Evolutionary conservation across 2,797 vertebrate species (phyloP), one percentile per base, ranked within the genome.

Genomic region (Cuculus canorus): DNA sequence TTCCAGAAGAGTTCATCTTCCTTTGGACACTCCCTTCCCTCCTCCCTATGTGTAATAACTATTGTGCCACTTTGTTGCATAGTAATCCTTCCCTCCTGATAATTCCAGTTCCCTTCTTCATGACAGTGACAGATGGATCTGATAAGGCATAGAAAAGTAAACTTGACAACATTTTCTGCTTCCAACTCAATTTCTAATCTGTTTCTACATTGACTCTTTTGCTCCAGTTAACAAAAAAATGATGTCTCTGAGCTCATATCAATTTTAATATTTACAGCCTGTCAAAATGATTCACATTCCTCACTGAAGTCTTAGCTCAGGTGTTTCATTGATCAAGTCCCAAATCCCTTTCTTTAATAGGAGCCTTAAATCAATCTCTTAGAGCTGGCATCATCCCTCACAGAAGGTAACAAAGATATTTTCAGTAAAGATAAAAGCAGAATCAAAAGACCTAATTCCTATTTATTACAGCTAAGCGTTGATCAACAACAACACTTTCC

Each of bases 241-340:
- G 35, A 60, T 84, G 66, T 86, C 33, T 82, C 93, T 68, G 47
- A 86, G 66, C 48, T 95, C 70, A 10, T 90, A 95, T 91, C 91
- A 94, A 71, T 97, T 96, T 94, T 90, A 93, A 86, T 96, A 93
- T 94, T 96, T 96, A 88, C 87, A 95, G 41, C 23, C 66, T 95
- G 94, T 69, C 95, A 91, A 70, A 95, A 92, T 30, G 35, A 93
- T 88, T 82, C 82, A 60, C 64, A 37, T 59, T 79, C 33, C n/a
- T 91, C 83, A 77, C 52, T 86, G 87, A 94, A 84, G 32, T 64
- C 73, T 93, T 66, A 90, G 56, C 60, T 91, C 52, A 72, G 5
- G 52, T 91, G 80, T 88, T 96, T 91, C 92, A 97, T 86, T 94
- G 92, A 93, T 93, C 85, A 92, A 59, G 33, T 30, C 70, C 52